Base-by-base conservation (phyloP, 2,113 vertebrate species). In the Neoarius graeffei region DNA sequence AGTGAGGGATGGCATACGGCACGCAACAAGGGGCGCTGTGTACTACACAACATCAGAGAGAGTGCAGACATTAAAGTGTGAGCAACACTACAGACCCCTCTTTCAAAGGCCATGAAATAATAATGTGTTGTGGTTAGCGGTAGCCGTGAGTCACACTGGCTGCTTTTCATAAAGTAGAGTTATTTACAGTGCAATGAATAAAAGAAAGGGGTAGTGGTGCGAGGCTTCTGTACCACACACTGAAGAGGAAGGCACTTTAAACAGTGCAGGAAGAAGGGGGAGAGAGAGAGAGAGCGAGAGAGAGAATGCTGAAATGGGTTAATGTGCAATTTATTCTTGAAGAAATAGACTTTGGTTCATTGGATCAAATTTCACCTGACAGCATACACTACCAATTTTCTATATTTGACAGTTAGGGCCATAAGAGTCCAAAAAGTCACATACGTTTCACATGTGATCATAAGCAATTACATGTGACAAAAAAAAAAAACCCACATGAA, bases 91-190 rank as follows among this genome's bases (percentile, higher is more conserved):
- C 92, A 94, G 93, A 94, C 94, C 93, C 93, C 91, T 93, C 94
- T 95, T 94, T 95, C 94, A 94, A 95, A 95, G 94, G 92, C 94
- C 94, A 95, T 95, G 95, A 95, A 96, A 96, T 95, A 96, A 95
- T 95, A 95, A 95, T 94, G 95, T 93, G 88, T 94, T 94, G 95
- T 94, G 94, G 94, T 95, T 96, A 94, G 94, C 94, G 93, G 92
- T 94, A 95, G 94, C 93, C 91, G 92, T 93, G 94, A 95, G 94
- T 95, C 94, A 95, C 94, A 95, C 93, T 93, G 91, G 93, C 94
- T 95, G 95, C 94, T 95, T 95, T 95, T 96, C 95, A 95, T 95
- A 95, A 95, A 95, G 94, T 95, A 94, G 93, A 95, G 95, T 95
- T 95, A 95, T 95, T 96, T 95, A 95, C 94, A 95, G 94, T 94